Conservation (phyloP, 1,140 invertebrate genomes). For the Andrena cerasifolii region DNA sequence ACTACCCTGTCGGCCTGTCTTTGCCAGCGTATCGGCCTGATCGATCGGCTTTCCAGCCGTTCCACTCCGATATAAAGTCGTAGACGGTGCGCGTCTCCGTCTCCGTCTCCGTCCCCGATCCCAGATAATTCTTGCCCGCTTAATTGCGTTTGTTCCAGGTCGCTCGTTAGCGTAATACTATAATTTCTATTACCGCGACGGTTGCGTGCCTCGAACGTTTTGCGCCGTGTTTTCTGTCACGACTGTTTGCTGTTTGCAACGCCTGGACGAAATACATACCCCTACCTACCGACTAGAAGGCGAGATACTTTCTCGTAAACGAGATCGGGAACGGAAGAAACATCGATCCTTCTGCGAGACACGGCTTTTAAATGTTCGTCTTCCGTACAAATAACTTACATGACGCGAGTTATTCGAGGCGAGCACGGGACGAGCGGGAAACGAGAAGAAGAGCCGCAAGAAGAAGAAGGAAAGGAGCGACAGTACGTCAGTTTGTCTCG, state of each 20-base stretch:
- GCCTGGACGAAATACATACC: too few relatives aligned
- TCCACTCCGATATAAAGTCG: not conserved
- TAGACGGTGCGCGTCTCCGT: not conserved
- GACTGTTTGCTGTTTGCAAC: too few relatives aligned
- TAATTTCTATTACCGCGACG: slow-evolving; percentile 16
- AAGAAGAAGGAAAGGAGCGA: slow-evolving; percentile 49
- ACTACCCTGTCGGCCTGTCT: not conserved
- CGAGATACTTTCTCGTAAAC: not conserved
- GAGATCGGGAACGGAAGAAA: slow-evolving; percentile 38
- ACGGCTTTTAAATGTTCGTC: slow-evolving; percentile 55
- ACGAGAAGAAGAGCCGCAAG: slow-evolving; percentile 26
- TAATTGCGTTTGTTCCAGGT: slow-evolving; percentile 5
- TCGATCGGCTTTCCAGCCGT: slow-evolving; percentile 8
- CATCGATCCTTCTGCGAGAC: slow-evolving; percentile 50
- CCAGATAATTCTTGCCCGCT: slow-evolving; percentile 5
- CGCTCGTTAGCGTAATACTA: not conserved
- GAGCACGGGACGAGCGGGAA: slow-evolving; percentile 19
- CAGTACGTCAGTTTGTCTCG: slow-evolving; percentile 64
- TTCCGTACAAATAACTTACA: slow-evolving; percentile 63
- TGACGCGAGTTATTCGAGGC: slow-evolving; percentile 70
- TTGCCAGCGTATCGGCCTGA: slow-evolving; percentile 28
- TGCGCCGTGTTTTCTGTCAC: too few relatives aligned
- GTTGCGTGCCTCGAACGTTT: slow-evolving; percentile 6
- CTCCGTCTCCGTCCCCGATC: not conserved
- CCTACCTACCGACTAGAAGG: too few relatives aligned